phyloP scores from a whole-genome alignment of 1,140 invertebrate genomes.

The Steinernema khuongi region DNA sequence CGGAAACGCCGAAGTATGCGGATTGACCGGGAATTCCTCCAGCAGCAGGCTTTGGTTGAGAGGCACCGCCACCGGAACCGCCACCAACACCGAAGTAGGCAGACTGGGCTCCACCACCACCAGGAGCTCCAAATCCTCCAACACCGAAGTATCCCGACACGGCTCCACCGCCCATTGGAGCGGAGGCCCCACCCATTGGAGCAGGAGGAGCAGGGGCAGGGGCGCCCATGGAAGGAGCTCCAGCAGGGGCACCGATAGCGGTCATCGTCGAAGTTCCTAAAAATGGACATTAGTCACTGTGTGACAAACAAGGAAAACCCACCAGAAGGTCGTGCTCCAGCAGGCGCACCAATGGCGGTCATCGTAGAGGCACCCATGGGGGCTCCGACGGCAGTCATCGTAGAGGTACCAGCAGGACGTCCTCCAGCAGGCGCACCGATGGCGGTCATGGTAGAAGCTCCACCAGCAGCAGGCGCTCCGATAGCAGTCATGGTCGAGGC shows the following conservation, averaged over 20 bases:
- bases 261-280: conserved; percentile 13
- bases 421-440: neutral
- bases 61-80: conserved; percentile 20
- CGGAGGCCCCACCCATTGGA: neutral
- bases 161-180: conserved; percentile 16
- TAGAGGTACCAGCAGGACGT: conserved; percentile 14
- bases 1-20: neutral
- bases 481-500: conserved; percentile 16
- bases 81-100: conserved; percentile 23
- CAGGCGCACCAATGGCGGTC: conserved; percentile 21
- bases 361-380: conserved; percentile 20
- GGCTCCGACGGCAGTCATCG: conserved; percentile 26
- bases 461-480: too few relatives aligned
- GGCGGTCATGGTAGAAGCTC: conserved; percentile 18
- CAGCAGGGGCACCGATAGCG: conserved; percentile 14
- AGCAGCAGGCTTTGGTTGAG: neutral
- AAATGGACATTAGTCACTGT: conserved; percentile 14
- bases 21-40: conserved; percentile 12
- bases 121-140: neutral
- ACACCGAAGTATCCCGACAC: conserved; percentile 19
- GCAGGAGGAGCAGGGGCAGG: neutral
- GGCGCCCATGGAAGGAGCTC: neutral
- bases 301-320: neutral
- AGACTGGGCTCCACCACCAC: conserved; percentile 14
- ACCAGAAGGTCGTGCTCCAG: conserved; percentile 7